These are phyloP conservation scores for Bugulina stolonifera DNA, from an alignment of 2,888 invertebrate genomes.

Conservation along the genomic window DNA sequence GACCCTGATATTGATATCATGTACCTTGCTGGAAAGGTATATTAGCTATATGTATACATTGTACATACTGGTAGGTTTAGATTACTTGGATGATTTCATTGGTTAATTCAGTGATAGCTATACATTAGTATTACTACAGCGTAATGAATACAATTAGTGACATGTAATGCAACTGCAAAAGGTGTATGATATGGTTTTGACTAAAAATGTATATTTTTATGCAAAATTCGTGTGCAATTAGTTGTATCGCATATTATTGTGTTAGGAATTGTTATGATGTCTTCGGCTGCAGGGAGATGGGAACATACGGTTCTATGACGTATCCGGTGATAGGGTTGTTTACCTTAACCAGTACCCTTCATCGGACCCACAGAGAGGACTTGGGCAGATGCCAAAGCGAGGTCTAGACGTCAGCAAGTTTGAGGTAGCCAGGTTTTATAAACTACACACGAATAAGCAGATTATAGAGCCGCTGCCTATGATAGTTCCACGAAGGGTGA, in stretches of 20 bases:
- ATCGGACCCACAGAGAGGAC: slow-evolving; percentile 90
- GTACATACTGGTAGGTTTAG: background rate
- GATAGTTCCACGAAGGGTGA: slow-evolving; percentile 89
- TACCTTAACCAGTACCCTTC: slow-evolving; percentile 96
- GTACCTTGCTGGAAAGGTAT: slow-evolving; percentile 83
- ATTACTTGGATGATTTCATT: too few species aligned
- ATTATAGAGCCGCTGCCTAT: slow-evolving; percentile 91
- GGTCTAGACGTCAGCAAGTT: slow-evolving; percentile 89
- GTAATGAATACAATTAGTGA: too few species aligned
- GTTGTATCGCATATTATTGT: too few species aligned
- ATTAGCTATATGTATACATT: slow-evolving; percentile 24
- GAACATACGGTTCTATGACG: slow-evolving; percentile 88
- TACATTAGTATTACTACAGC: too few species aligned
- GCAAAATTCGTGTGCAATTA: too few species aligned
- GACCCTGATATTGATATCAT: slow-evolving; percentile 92
- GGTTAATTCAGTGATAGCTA: too few species aligned
- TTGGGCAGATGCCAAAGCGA: slow-evolving; percentile 87
- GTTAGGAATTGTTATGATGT: too few species aligned
- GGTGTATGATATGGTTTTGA: too few species aligned
- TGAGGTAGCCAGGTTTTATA: slow-evolving; percentile 90
- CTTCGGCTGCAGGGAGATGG: slow-evolving; percentile 94
- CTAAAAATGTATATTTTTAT: too few species aligned
- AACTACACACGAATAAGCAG: slow-evolving; percentile 66
- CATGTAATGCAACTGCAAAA: too few species aligned
- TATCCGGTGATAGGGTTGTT: slow-evolving; percentile 86